Evolutionary conservation across 2,797 vertebrate species (phyloP).

Genomic region (Netta rufina): DNA sequence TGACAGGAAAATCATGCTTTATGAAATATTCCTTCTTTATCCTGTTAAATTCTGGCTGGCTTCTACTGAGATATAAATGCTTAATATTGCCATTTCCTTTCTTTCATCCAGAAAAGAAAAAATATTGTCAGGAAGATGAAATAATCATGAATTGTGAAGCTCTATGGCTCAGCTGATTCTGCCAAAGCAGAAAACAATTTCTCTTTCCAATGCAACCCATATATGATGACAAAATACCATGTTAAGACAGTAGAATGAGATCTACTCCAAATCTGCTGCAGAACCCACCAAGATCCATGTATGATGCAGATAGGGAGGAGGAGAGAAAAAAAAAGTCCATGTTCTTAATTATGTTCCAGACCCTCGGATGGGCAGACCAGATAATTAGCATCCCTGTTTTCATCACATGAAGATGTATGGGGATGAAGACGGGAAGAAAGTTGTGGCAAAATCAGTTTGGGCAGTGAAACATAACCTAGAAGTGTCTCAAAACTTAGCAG

Average conservation of each 20-base stretch:
- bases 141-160: background rate
- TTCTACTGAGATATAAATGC: background rate
- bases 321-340: background rate
- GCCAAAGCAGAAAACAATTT: background rate
- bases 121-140: background rate
- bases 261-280: background rate
- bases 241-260: background rate
- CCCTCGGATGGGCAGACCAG: rapidly evolving
- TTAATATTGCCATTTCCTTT: background rate
- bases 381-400: background rate
- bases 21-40: background rate
- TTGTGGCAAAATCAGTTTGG: background rate
- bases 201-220: background rate
- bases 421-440: background rate
- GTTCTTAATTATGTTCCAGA: background rate
- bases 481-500: background rate
- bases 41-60: background rate
- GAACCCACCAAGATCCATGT: background rate
- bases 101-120: background rate
- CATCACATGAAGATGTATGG: background rate
- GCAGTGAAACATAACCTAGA: background rate
- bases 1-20: background rate
- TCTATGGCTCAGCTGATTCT: background rate
- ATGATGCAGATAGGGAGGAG: background rate
- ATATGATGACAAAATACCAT: background rate